Evolutionary conservation across 1,140 invertebrate genomes (phyloP).

Genomic region (Hypsibius dujardini): DNA sequence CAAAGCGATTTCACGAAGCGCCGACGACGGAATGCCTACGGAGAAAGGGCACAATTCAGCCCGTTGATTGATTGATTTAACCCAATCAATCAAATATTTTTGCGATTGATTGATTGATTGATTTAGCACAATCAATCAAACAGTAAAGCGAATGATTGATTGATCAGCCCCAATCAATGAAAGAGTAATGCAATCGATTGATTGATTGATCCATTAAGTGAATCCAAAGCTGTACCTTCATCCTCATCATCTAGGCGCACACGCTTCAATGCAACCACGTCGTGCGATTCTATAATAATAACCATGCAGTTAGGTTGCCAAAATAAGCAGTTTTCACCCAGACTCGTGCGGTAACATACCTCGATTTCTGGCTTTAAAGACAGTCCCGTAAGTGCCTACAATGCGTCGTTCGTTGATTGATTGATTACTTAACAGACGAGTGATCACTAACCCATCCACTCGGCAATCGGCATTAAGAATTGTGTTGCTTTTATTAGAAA

Average conservation of each 20-base stretch:
- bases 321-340: neutral
- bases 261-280: constrained; percentile 91
- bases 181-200: no score
- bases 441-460: no score
- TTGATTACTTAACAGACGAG: no score
- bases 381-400: constrained; percentile 86
- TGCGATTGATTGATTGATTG: no score
- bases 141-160: no score
- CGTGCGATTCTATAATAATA: constrained; percentile 52
- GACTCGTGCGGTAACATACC: neutral
- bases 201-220: no score
- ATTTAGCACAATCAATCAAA: no score
- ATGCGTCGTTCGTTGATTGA: constrained; percentile 8
- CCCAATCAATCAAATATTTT: no score
- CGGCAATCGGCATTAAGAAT: no score
- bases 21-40: constrained; percentile 83
- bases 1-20: constrained; percentile 86
- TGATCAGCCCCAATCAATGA: no score
- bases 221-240: constrained; percentile 44
- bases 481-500: no score
- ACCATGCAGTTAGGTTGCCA: neutral
- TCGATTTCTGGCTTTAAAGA: constrained; percentile 95
- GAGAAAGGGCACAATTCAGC: neutral
- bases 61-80: no score
- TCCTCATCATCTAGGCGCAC: constrained; percentile 92